phyloP scores from a whole-genome alignment of 2,888 invertebrate genomes.

The Endomychus coccineus region DNA sequence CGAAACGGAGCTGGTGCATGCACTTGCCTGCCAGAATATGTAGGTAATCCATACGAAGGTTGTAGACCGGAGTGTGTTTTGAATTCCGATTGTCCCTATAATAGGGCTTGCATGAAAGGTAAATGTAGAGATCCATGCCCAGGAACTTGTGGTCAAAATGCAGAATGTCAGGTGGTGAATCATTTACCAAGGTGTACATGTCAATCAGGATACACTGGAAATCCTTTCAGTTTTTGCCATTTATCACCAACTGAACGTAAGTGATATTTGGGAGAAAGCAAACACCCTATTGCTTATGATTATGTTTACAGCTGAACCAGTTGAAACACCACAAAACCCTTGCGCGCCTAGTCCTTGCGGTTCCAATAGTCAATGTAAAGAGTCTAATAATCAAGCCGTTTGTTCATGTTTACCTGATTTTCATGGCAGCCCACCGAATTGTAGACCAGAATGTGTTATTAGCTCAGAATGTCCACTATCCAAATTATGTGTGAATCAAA shows the following conservation, averaged over 20 bases:
- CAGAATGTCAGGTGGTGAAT: constrained; percentile 60
- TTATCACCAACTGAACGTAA: constrained; percentile 1
- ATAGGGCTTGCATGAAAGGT: constrained; percentile 59
- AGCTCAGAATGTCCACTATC: constrained; percentile 57
- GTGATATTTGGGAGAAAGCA: background rate
- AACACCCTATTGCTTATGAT: constrained; percentile 13
- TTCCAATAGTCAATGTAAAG: constrained; percentile 71
- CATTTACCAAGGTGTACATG: constrained; percentile 62
- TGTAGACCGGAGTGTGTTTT: constrained; percentile 64
- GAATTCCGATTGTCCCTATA: constrained; percentile 59
- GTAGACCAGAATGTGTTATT: constrained; percentile 61
- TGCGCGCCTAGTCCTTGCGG: constrained; percentile 68
- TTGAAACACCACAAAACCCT: constrained; percentile 33
- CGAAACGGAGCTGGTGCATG: constrained; percentile 56
- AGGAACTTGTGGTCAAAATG: constrained; percentile 62
- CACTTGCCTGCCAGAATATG: constrained; percentile 57
- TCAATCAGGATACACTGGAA: constrained; percentile 51
- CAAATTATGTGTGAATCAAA: constrained; percentile 60
- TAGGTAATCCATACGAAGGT: constrained; percentile 65
- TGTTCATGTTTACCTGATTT: constrained; percentile 65
- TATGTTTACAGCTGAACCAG: constrained; percentile 3
- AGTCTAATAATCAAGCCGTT: constrained; percentile 57
- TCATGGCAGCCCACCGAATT: constrained; percentile 60
- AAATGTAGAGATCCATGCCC: constrained; percentile 68
- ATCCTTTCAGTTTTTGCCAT: constrained; percentile 59